Base-by-base conservation (phyloP, 2,888 invertebrate genomes). In the Platycheirus albimanus region DNA sequence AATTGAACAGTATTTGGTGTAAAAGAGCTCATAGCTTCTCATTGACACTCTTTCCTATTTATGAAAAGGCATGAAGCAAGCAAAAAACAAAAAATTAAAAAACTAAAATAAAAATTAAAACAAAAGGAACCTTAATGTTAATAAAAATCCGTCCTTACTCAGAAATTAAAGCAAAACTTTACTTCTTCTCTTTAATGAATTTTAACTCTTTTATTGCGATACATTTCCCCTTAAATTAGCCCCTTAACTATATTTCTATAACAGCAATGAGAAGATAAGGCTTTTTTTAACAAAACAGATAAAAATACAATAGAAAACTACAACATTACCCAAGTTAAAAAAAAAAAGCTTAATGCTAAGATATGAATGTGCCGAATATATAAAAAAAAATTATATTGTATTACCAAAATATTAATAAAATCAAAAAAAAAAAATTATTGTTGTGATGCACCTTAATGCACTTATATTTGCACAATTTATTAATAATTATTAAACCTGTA, bases 381-480 rank as follows among this genome's bases (percentile, higher is more conserved):
- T 61, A 63, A 33, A 33, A 41, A 61, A 19, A n/a, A n/a, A n/a
- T n/a, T n/a, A n/a, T n/a, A 45, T 63, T 51, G 24, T 49, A 49
- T 15, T 36, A 49, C 15, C 19, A 38, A 36, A 11, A 58, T 33
- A 75, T 61, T 51, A 13, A 52, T 58, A 51, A 81, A 70, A 71
- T 30, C 41, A 43, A 67, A 75, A 43, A 78, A 66, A 71, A 43
- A 78, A 66, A 71, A 47, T 70, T 56, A 78, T 69, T 78, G 83
- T 83, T 83, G 83, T 83, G 83, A 83, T 78, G 83, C 83, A 83
- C 83, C 83, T 77, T 83, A 83, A 38, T 78, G 83, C 83, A 83
- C 83, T 78, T 83, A 83, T 83, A 76, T 78, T 77, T 72, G 83
- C 83, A 83, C 83, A 83, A 83, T 83, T 83, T 83, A 83, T 74